Percentiles rank a stretch among this genome's conserved stretches.
Conservation (phyloP, 64 coral and sea anemone genomes). For the Stichodactyla helianthus region DNA sequence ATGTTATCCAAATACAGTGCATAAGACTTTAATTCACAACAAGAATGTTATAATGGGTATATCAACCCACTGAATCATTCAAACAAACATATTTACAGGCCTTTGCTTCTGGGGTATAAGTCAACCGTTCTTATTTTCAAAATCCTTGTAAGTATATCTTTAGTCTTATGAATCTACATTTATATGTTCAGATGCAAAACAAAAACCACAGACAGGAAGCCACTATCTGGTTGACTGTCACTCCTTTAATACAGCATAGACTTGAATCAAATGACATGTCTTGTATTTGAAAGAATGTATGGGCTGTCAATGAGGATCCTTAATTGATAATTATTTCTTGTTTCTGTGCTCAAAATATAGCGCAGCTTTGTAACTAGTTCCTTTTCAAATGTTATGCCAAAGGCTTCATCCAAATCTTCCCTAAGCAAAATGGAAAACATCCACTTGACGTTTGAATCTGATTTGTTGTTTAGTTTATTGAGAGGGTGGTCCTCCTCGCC, state of each 20-base stretch:
- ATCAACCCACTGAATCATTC: not conserved
- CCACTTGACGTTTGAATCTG: not conserved
- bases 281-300: constrained; percentile 9
- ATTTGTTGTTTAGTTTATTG: not conserved
- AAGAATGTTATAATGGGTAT: not conserved
- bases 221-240: not conserved
- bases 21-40: constrained; percentile 9
- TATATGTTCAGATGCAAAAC: not conserved
- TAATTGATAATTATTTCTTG: not conserved
- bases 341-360: not conserved
- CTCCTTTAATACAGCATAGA: not conserved
- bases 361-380: constrained; percentile 25
- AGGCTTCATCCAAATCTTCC: constrained; percentile 36
- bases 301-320: not conserved
- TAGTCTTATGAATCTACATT: not conserved
- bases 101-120: not conserved
- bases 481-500: constrained; percentile 12
- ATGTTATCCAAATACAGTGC: not conserved
- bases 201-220: not conserved
- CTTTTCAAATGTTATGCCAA: constrained; percentile 25
- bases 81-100: not conserved
- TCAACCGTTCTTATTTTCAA: not conserved
- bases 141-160: not conserved
- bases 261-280: not conserved
- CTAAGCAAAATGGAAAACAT: constrained; percentile 25